These are phyloP conservation scores for Muricea muricata DNA, from an alignment of 92 coral and sea anemone species.

Conservation along the genomic window DNA sequence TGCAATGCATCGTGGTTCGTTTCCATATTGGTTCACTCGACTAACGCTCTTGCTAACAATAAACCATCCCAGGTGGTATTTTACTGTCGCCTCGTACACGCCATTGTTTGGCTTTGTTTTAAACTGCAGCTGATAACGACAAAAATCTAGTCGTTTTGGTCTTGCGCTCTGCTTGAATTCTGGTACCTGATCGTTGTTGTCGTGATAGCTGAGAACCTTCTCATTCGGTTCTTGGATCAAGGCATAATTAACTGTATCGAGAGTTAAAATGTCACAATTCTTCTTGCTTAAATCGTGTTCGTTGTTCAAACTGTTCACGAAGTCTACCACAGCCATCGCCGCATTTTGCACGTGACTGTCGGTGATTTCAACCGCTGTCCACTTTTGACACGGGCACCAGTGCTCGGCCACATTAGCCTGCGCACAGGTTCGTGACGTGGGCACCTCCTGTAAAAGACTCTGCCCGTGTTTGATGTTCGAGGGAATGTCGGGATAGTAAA, in stretches of 20 bases:
- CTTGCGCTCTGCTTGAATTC: conserved; percentile 28
- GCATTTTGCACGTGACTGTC: conserved; percentile 55
- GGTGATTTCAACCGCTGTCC: conserved; percentile 54
- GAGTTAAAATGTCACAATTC: conserved; percentile 56
- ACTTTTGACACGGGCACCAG: conserved; percentile 86
- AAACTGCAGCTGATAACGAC: conserved; percentile 71
- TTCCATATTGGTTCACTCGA: conserved; percentile 57
- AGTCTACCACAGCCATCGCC: conserved; percentile 50
- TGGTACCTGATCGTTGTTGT: not conserved
- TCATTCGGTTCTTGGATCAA: conserved; percentile 67
- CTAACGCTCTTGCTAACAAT: conserved; percentile 17
- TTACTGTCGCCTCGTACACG: conserved; percentile 72
- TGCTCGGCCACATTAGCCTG: conserved; percentile 62
- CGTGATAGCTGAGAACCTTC: not conserved
- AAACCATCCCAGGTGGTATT: conserved; percentile 11
- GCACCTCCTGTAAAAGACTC: conserved; percentile 67
- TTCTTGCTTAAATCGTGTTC: conserved; percentile 27
- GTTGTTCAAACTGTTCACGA: conserved; percentile 57
- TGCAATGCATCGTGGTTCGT: conserved; percentile 63
- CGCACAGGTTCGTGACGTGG: conserved; percentile 68
- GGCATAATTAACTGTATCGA: conserved; percentile 61
- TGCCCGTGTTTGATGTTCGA: conserved; percentile 65
- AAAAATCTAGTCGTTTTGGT: conserved; percentile 35
- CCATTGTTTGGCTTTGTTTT: conserved; percentile 72
- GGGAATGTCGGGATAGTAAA: conserved; percentile 60